phyloP scores from a whole-genome alignment of 2,888 invertebrate species.

The Bellardia bayeri region DNA sequence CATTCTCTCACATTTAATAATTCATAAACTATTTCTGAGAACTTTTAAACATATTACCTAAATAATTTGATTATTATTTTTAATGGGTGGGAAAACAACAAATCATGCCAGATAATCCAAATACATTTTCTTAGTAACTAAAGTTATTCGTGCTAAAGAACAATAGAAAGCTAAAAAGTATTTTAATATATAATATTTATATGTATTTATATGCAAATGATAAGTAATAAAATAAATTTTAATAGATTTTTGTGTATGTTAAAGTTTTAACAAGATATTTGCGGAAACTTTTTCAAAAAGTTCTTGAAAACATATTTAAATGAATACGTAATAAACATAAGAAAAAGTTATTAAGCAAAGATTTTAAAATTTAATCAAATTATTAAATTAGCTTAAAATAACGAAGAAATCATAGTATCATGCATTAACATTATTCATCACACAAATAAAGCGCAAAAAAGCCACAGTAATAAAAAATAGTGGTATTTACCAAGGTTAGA shows the following conservation, averaged over 20 bases:
- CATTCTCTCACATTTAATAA: neutral
- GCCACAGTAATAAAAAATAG: neutral
- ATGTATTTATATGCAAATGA: no score
- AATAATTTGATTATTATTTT: neutral
- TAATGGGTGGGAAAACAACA: neutral
- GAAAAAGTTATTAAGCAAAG: slow-evolving; percentile 2
- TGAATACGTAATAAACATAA: neutral
- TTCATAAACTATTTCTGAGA: neutral
- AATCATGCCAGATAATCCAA: neutral
- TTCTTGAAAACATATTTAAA: neutral
- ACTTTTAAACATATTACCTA: neutral
- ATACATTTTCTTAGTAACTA: no score
- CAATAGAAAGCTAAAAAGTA: no score
- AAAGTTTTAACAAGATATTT: neutral
- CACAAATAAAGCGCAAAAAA: neutral
- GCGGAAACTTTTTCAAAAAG: neutral
- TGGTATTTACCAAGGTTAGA: slow-evolving; percentile 19
- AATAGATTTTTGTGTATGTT: neutral
- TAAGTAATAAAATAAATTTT: neutral
- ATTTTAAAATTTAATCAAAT: neutral
- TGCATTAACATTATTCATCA: neutral
- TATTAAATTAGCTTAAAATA: neutral
- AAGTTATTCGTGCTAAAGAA: no score
- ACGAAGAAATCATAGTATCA: neutral
- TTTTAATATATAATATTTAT: no score